Base-by-base conservation (phyloP, 2,888 invertebrate genomes). In the Lutraria lutraria region DNA sequence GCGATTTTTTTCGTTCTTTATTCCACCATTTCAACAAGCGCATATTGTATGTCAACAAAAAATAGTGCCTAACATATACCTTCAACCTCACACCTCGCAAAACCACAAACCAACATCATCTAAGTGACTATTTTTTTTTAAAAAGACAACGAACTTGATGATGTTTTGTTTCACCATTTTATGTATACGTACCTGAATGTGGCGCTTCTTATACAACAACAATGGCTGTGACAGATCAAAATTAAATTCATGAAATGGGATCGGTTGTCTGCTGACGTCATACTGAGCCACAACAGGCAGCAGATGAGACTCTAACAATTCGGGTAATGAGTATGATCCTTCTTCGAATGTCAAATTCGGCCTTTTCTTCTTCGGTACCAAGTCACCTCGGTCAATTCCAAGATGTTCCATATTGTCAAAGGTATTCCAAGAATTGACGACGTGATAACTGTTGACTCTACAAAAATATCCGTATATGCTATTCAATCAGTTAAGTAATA, bases 151-250 rank as follows among this genome's bases (percentile, higher is more conserved):
- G 43, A 43, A 43, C n/a, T n/a, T n/a, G 43, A 43, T 8, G 43
- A 8, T 43, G 43, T 43, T 2, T 43, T 43, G 43, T 43, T 43
- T 43, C n/a, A 43, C 43, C 43, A 43, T 43, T 43, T 2, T 8
- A 43, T n/a, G 6, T 0, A 60, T 34, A 85, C 12, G 15, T 84
- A 91, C 91, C 89, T 91, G 92, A 53, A 94, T 94, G 25, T 93
- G 93, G 43, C 95, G 88, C 76, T 92, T 93, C 54, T 93, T 93
- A 91, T 93, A 94, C 72, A 95, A 89, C 85, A 95, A 72, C 56
- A 95, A 88, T 0, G 95, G 95, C 83, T 95, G 94, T 13, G 93
- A 88, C 16, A 95, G 89, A 87, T 95, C 95, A 83, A 95, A 94
- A 85, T 93, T 93, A 31, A 91, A 90, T 16, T 91, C 90, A 29